Percentiles rank a stretch among this genome's conserved stretches.
Evolutionary conservation across 1,140 invertebrate genomes (phyloP).

Genomic region (Drosophila kohkoa): DNA sequence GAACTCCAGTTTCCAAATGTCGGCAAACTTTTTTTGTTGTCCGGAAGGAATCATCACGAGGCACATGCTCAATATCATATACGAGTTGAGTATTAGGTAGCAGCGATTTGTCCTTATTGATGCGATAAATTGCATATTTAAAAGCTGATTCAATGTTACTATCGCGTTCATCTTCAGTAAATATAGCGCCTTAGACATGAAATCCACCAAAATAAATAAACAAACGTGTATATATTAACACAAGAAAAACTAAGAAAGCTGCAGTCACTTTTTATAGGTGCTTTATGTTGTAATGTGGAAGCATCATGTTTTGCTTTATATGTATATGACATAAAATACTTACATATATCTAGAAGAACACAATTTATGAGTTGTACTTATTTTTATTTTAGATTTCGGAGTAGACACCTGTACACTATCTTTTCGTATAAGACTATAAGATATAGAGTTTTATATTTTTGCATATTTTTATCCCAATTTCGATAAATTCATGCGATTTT

Average conservation of each 20-base stretch:
- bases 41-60: conserved; percentile 94
- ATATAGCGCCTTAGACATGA: conserved; percentile 90
- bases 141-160: conserved; percentile 94
- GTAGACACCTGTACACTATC: no score
- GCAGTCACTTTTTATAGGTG: background rate
- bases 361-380: no score
- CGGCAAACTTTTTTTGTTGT: conserved; percentile 96
- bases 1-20: conserved; percentile 93
- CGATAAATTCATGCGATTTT: no score
- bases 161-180: conserved; percentile 94
- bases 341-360: no score
- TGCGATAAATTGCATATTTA: conserved; percentile 96
- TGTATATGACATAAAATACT: no score
- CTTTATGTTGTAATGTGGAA: no score
- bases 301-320: no score
- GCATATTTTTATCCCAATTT: no score
- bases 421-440: no score
- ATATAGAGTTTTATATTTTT: no score
- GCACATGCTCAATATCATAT: conserved; percentile 96
- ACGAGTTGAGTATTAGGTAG: conserved; percentile 94
- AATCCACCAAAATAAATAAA: background rate
- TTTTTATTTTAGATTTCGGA: no score
- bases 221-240: background rate
- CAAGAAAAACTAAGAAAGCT: background rate
- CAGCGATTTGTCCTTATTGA: conserved; percentile 93